Evolutionary conservation across 2,113 vertebrate genomes (phyloP).

Genomic region (Phrynosoma blainvillii): DNA sequence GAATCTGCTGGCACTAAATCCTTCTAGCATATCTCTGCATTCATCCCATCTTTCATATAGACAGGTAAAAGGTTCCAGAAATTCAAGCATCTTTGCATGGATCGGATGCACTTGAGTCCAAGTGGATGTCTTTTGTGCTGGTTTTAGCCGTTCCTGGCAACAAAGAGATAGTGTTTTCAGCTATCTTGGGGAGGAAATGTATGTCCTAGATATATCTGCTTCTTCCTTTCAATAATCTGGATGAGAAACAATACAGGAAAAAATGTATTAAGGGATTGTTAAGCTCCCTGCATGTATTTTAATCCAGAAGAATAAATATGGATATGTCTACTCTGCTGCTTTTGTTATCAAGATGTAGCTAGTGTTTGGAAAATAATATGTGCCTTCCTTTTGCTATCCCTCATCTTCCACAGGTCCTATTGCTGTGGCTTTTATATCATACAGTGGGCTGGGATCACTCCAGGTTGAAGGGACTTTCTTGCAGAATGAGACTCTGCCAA

Average conservation of each 20-base stretch:
- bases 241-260: no score
- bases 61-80: not conserved
- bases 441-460: not conserved
- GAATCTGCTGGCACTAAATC: no score
- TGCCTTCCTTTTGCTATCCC: not conserved
- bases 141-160: not conserved
- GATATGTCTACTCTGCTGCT: not conserved
- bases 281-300: no score
- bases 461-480: not conserved
- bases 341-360: not conserved
- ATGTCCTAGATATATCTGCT: not conserved
- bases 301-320: no score
- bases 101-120: not conserved
- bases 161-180: not conserved
- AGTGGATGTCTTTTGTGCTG: not conserved
- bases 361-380: not conserved
- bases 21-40: not conserved
- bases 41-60: not conserved
- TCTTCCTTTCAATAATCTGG: no score
- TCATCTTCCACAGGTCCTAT: not conserved
- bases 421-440: conserved; percentile 34
- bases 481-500: not conserved
- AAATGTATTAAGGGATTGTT: no score
- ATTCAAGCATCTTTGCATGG: not conserved
- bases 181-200: not conserved